A percentile compares a stretch with the other conserved stretches of the same genome.
phyloP scores from a whole-genome alignment of 2,113 vertebrate genomes.

The Nanorana parkeri region DNA sequence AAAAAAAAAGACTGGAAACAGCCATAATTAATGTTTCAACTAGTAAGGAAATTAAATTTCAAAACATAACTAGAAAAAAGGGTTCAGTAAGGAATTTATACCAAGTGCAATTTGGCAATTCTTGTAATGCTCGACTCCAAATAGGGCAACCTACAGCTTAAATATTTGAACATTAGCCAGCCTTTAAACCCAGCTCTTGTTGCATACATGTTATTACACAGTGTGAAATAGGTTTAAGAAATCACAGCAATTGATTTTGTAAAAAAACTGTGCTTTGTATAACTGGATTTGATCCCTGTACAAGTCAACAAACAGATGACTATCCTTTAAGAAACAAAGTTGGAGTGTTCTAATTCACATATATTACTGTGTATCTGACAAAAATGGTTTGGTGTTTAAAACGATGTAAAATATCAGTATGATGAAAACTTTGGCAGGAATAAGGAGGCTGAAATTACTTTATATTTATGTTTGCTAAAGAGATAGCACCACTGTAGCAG shows the following conservation, averaged over 20 bases:
- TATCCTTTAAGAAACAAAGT: slow-evolving; percentile 6
- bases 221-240: slow-evolving; percentile 24
- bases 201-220: slow-evolving; percentile 34
- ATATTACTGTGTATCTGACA: too few relatives aligned
- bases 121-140: neutral
- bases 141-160: slow-evolving; percentile 9
- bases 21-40: slow-evolving; percentile 8
- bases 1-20: neutral
- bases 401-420: too few relatives aligned
- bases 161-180: neutral
- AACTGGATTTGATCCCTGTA: slow-evolving; percentile 13
- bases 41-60: neutral
- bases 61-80: neutral
- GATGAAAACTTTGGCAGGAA: too few relatives aligned
- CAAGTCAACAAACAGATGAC: slow-evolving; percentile 12
- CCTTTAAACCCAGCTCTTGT: slow-evolving; percentile 9
- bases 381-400: too few relatives aligned
- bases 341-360: too few relatives aligned
- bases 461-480: too few relatives aligned
- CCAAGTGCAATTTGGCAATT: slow-evolving; percentile 18
- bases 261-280: slow-evolving; percentile 16
- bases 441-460: too few relatives aligned
- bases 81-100: neutral
- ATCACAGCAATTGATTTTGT: slow-evolving; percentile 38
- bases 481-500: too few relatives aligned